These are phyloP conservation scores for Malurus splendens DNA, from an alignment of 2,797 vertebrate genomes.

Conservation along the genomic window DNA sequence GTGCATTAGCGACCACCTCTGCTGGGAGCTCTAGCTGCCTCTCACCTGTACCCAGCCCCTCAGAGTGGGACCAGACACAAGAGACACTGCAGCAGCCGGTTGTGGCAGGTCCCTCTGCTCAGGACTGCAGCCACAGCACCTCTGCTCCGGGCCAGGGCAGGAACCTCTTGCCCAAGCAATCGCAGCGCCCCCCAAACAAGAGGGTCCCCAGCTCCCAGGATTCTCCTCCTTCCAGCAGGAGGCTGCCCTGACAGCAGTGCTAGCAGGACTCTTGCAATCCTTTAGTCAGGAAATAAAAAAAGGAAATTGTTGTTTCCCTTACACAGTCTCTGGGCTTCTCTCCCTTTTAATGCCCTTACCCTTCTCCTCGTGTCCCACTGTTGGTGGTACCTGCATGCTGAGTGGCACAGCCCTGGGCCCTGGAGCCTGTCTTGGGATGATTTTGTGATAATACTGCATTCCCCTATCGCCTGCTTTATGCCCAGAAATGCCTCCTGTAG, in stretches of 20 bases:
- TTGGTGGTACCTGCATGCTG: neutral
- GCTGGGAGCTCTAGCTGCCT: neutral
- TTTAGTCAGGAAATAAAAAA: neutral
- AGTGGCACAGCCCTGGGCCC: neutral
- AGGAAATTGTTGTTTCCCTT: neutral
- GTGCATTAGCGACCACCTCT: neutral
- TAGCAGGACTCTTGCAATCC: neutral
- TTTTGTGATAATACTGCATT: too few species aligned
- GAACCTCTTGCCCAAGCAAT: neutral
- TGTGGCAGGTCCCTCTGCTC: neutral
- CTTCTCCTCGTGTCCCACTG: fast-evolving
- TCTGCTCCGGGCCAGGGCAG: neutral
- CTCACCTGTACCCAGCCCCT: too few species aligned
- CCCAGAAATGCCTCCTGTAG: too few species aligned
- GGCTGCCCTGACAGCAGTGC: fast-evolving
- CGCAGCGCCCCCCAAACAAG: neutral
- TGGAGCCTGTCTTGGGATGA: too few species aligned
- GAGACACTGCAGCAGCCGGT: fast-evolving
- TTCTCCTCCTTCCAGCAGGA: neutral
- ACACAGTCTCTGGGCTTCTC: neutral
- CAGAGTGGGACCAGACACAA: neutral
- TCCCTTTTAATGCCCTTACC: neutral
- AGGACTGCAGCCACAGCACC: neutral
- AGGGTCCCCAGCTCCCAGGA: neutral
- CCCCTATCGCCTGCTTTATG: too few species aligned